A percentile compares a stretch with the other conserved stretches of the same genome.
Evolutionary conservation across 1,140 invertebrate species (phyloP).

Genomic region (Scylla paramamosain): DNA sequence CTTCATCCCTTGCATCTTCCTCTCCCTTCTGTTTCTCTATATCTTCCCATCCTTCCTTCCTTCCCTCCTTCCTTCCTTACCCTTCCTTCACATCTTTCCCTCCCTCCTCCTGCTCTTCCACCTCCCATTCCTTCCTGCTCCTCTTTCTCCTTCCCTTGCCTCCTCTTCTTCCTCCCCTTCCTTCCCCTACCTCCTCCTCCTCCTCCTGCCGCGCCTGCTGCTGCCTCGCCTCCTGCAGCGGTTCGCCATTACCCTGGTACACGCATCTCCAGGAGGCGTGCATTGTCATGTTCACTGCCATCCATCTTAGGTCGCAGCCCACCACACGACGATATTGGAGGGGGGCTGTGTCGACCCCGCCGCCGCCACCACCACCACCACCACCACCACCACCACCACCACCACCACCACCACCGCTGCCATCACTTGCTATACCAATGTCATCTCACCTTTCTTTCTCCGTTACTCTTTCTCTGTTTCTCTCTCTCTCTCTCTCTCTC

Average conservation of each 20-base stretch:
- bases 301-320: constrained; percentile 7
- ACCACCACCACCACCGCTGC: too few relatives aligned
- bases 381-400: too few relatives aligned
- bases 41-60: not conserved
- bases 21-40: not conserved
- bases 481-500: too few relatives aligned
- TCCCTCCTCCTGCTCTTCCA: not conserved
- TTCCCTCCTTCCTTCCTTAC: not conserved
- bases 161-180: not conserved
- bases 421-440: too few relatives aligned
- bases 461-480: too few relatives aligned
- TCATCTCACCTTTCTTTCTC: too few relatives aligned
- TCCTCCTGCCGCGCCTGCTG: not conserved
- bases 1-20: not conserved
- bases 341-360: not conserved
- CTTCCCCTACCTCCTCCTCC: not conserved
- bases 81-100: not conserved
- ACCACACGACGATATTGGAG: not conserved
- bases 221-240: not conserved
- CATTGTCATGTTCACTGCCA: constrained; percentile 4
- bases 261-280: not conserved
- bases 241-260: not conserved
- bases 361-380: too few relatives aligned
- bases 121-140: not conserved
- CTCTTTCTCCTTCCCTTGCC: not conserved